A percentile compares a stretch with the other conserved stretches of the same genome.
Evolutionary conservation across 92 coral and sea anemone genomes (phyloP).

Genomic region (Siderastrea radians): DNA sequence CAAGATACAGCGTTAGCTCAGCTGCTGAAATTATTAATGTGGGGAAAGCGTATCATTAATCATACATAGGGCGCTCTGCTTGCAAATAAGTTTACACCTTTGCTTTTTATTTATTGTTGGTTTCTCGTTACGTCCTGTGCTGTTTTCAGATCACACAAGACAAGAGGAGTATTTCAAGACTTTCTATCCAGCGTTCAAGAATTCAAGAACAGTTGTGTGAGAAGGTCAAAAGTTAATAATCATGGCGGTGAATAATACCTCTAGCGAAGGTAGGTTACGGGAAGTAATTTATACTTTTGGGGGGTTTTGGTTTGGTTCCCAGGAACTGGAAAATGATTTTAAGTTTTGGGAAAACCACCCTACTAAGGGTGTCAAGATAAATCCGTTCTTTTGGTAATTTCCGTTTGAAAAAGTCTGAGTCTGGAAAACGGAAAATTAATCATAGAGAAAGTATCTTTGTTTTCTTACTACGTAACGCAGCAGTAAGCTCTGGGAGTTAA

Average conservation of each 20-base stretch:
- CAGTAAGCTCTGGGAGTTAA: no score
- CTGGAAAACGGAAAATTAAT: no score
- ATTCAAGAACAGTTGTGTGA: neutral
- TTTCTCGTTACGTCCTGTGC: neutral
- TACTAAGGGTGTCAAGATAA: no score
- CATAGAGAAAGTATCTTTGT: no score
- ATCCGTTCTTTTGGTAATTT: no score
- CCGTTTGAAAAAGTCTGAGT: no score
- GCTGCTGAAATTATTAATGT: conserved; percentile 40
- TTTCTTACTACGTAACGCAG: no score
- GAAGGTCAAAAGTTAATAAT: neutral
- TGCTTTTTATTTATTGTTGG: neutral
- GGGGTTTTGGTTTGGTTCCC: no score
- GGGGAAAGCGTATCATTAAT: conserved; percentile 12
- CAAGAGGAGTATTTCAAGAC: neutral
- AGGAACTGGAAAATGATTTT: no score
- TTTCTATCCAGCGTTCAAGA: conserved; percentile 3
- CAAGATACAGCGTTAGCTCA: conserved; percentile 13
- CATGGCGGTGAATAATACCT: conserved; percentile 28
- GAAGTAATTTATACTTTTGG: no score
- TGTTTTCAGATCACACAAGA: conserved; percentile 7
- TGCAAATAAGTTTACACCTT: neutral
- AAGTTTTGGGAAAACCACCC: no score
- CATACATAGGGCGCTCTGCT: neutral
- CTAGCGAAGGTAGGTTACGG: conserved; percentile 12